phyloP scores from a whole-genome alignment of 2,797 vertebrate genomes.

The Euthynnus affinis region DNA sequence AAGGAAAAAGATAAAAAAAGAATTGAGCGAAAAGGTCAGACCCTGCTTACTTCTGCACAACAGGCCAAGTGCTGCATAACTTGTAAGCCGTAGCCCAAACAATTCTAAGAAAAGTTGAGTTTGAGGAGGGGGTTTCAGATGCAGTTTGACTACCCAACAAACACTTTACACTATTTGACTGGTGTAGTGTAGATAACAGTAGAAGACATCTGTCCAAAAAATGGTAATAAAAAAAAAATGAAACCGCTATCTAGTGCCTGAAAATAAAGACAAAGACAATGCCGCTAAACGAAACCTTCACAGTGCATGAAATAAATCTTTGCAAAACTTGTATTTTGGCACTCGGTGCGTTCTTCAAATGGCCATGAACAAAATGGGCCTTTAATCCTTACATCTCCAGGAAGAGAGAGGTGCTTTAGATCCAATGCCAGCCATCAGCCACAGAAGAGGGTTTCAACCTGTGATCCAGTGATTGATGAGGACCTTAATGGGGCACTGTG shows the following conservation, averaged over 20 bases:
- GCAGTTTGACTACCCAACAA: background rate
- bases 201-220: background rate
- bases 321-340: slow-evolving; percentile 13
- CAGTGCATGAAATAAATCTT: background rate
- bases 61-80: no score
- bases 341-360: slow-evolving; percentile 22
- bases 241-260: background rate
- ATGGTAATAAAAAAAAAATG: background rate
- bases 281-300: background rate
- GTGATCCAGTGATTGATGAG: slow-evolving; percentile 73
- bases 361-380: slow-evolving; percentile 41
- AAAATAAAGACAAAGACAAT: slow-evolving; percentile 9
- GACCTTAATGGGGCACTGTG: slow-evolving; percentile 64
- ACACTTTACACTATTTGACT: background rate
- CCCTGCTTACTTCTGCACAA: no score
- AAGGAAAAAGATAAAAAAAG: no score
- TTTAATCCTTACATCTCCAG: slow-evolving; percentile 56
- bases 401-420: slow-evolving; percentile 55
- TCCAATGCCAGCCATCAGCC: slow-evolving; percentile 44
- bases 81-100: no score
- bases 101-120: no score
- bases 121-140: no score
- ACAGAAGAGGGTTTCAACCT: slow-evolving; percentile 53
- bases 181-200: background rate
- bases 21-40: no score